Conservation (phyloP, 2,113 vertebrate species). For the Rhabdomys dilectus region DNA sequence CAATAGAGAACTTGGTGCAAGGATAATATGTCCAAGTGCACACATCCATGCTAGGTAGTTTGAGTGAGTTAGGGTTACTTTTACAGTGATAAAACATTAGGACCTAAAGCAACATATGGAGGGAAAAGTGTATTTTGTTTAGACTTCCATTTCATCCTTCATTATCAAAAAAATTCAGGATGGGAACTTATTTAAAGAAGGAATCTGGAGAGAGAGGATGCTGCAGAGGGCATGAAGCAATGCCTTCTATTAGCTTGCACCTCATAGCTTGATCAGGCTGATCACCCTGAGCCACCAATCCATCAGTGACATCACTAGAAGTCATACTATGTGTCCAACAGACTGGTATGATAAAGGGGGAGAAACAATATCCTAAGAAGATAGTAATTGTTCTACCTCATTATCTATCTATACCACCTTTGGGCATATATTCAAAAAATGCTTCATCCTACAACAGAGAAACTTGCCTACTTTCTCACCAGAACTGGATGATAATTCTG, state of each 20-base stretch:
- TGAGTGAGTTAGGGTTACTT: not conserved
- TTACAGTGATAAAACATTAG: not conserved
- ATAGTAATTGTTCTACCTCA: not conserved
- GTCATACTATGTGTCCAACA: not conserved
- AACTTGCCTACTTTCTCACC: not conserved
- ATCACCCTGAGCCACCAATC: not conserved
- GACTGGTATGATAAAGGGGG: not conserved
- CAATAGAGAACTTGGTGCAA: not conserved
- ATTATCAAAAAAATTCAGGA: not conserved
- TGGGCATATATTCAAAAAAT: not conserved
- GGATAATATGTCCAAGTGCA: not conserved
- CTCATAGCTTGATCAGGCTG: not conserved
- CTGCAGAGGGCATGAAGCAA: too few species aligned
- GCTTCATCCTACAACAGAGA: not conserved
- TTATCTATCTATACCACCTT: not conserved
- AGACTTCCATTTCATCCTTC: not conserved
- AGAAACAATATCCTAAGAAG: not conserved
- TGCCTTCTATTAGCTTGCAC: not conserved
- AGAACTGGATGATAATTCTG: not conserved
- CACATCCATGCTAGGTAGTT: too few species aligned
- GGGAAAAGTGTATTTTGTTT: not conserved
- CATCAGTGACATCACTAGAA: not conserved
- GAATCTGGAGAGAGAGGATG: not conserved
- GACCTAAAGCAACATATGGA: not conserved
- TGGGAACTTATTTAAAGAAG: not conserved